Evolutionary conservation across 2,113 vertebrate genomes (phyloP).

Genomic region (Speoplatyrhinus poulsoni): DNA sequence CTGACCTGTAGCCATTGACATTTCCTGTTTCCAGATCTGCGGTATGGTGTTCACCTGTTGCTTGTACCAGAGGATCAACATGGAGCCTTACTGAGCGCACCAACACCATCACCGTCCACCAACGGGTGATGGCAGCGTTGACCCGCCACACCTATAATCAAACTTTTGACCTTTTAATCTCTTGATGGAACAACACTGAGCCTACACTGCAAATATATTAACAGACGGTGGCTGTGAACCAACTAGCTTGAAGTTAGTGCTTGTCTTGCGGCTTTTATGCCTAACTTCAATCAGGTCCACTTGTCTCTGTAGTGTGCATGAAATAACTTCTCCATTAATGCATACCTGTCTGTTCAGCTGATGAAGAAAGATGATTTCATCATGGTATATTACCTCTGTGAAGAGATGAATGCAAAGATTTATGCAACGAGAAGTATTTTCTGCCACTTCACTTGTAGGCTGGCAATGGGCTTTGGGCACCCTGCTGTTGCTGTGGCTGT

Average conservation of each 20-base stretch:
- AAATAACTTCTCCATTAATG: background rate
- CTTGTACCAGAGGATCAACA: conserved; percentile 77
- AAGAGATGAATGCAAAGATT: background rate
- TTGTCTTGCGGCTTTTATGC: background rate
- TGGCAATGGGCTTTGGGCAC: background rate
- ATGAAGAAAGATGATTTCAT: background rate
- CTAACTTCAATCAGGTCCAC: background rate
- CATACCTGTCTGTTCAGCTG: conserved; percentile 3
- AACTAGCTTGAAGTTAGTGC: background rate
- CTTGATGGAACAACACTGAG: background rate
- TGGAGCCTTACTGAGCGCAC: conserved; percentile 71
- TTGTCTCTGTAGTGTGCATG: conserved; percentile 34
- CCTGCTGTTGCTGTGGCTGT: background rate
- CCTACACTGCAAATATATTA: conserved; percentile 5
- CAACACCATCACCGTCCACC: background rate
- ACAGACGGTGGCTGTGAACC: background rate
- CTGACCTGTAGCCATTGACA: conserved; percentile 30
- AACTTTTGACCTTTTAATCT: conserved; percentile 21
- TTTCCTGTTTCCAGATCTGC: conserved; percentile 77
- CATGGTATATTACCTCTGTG: background rate
- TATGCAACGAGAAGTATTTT: conserved; percentile 10
- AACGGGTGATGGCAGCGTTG: conserved; percentile 15
- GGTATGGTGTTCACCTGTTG: conserved; percentile 83
- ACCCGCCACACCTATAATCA: conserved; percentile 18
- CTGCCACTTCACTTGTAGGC: background rate